These are phyloP conservation scores for Habroteleia sp. DNA, from an alignment of 2,888 invertebrate genomes.

Conservation along the genomic window DNA sequence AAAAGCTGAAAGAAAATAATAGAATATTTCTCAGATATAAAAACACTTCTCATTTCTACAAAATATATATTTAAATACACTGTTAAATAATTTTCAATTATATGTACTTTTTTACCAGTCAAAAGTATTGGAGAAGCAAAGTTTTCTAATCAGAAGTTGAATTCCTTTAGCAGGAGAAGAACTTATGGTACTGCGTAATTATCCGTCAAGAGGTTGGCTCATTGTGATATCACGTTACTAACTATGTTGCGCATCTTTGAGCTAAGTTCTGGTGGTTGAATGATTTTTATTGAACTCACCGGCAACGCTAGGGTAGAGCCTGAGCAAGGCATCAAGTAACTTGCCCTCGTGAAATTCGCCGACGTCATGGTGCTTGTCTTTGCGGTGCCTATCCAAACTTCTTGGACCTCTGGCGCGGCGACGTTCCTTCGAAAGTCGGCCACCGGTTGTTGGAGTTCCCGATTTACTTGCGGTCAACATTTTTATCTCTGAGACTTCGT, in stretches of 20 bases:
- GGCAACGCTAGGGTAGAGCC: constrained; percentile 87
- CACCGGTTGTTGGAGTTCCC: constrained; percentile 83
- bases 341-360: constrained; percentile 92
- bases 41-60: too few relatives aligned
- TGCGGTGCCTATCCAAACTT: constrained; percentile 81
- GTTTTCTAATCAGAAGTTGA: too few relatives aligned
- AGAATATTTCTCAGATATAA: too few relatives aligned
- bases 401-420: constrained; percentile 82
- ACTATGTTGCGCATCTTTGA: constrained; percentile 35
- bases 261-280: constrained; percentile 32
- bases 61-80: too few relatives aligned
- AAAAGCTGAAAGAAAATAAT: too few relatives aligned
- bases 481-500: constrained; percentile 78
- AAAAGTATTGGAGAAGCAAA: too few relatives aligned
- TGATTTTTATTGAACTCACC: constrained; percentile 76
- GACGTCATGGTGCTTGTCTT: constrained; percentile 83
- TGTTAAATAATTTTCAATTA: too few relatives aligned
- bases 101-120: too few relatives aligned
- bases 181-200: background rate
- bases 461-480: constrained; percentile 83
- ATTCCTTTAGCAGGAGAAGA: too few relatives aligned
- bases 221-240: constrained; percentile 41
- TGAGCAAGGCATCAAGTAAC: constrained; percentile 87
- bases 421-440: constrained; percentile 83
- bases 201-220: background rate